Base-by-base conservation (phyloP, 2,888 invertebrate genomes). In the Notodonta dromedarius region DNA sequence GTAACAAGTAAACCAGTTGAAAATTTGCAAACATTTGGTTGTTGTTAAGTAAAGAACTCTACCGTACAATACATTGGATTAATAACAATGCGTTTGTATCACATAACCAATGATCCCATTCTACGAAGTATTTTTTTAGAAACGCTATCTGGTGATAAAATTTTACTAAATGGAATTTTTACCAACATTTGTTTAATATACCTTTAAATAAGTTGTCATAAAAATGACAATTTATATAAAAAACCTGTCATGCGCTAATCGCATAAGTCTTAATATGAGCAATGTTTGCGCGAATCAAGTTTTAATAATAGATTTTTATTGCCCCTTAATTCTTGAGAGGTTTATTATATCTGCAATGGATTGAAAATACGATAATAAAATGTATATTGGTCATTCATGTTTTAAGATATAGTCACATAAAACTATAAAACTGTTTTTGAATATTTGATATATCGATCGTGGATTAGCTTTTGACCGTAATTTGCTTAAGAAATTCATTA, bases 401-500 rank as follows among this genome's bases (percentile, higher is more conserved):
- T 63, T 46, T 42, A 64, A 61, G 69, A 66, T 69, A 60, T 56
- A 58, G 13, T 32, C 50, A 52, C 57, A 56, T 72, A 65, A 66
- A 74, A 56, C 9, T 50, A 56, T 60, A 46, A 63, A 61, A 42
- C 59, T 58, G 59, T 69, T 64, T 57, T 48, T 55, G 53, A 39
- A 56, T 40, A 14, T 51, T 24, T 11, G n/a, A 48, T 48, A 50
- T 54, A 0, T 16, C 9, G 50, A 16, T 50, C n/a, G n/a, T n/a
- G 9, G 16, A 14, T 7, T 14, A 16, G 16, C 16, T 5, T 16
- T 16, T 50, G 50, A 50, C 4, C 4, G 16, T 8, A 16, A 14
- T 16, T 16, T 50, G 50, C 11, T 16, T 50, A 4, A 16, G n/a
- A n/a, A 9, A 50, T 50, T 12, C 6, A 9, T 50, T 1, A 16